Evolutionary conservation across 2,888 invertebrate species (phyloP), one percentile per base, ranked within the genome.

Genomic region (Amiota communis): DNA sequence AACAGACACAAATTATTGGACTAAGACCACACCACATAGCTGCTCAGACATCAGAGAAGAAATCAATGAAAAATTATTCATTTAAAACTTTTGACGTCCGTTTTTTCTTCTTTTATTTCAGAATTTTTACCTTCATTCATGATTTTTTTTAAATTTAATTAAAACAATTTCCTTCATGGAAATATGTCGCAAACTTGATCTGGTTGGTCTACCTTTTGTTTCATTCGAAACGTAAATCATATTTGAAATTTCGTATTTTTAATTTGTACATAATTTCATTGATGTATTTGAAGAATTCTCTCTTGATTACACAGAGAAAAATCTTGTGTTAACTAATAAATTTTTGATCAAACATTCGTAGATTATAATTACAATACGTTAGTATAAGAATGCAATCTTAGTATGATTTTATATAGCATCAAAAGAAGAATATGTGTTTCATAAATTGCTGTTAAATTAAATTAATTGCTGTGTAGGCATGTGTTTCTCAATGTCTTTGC

Each of bases 211-310:
- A n/a, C 4, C 36, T 51, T 67, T 10, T 46, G 17, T 53, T 49
- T 65, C 17, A 67, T 49, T 17, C 13, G 36, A 17, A 47, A 64
- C 73, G 74, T 77, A 81, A 83, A 82, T 85, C 83, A 85, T 83
- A 85, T 84, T 82, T 82, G 75, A 83, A 81, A 78, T 78, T 74
- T 85, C 75, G 77, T 77, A 83, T 83, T 77, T 77, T 81, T 78
- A 79, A 84, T 80, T 86, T 61, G 68, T 56, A 46, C 71, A 75
- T 81, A 85, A 86, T 86, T 80, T 84, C 83, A 86, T 83, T 83
- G 86, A 83, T 84, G 78, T 85, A 81, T 80, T 79, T 15, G 23
- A 53, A 68, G 23, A 17, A 68, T 68, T 23, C 23, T 23, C 1
- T 4, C 9, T 13, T 46, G 13, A 23, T n/a, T 63, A 46, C 63